Evolutionary conservation across 2,888 invertebrate species (phyloP).

Genomic region (Coecobrya sp.): DNA sequence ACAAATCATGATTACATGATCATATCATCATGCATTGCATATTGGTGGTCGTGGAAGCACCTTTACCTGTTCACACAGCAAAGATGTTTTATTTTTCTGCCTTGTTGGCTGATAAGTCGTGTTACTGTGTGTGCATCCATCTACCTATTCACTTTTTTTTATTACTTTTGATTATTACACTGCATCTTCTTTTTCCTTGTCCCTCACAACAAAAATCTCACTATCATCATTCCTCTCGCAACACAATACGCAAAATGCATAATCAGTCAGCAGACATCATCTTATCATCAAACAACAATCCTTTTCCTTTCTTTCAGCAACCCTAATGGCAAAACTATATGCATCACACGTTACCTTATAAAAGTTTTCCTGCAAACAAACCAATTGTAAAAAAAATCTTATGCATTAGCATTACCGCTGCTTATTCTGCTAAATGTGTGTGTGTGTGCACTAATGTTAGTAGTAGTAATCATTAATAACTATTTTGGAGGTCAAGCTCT

Average conservation of each 20-base stretch:
- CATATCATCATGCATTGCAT: conserved; percentile 20
- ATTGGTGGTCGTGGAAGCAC: not conserved
- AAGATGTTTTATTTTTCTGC: conserved; percentile 3
- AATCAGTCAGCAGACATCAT: conserved; percentile 61
- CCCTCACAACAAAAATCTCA: conserved; percentile 64
- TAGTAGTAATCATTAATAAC: conserved; percentile 70
- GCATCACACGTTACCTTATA: conserved; percentile 32
- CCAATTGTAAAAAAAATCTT: not conserved
- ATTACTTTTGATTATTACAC: conserved; percentile 48
- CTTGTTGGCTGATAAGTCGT: conserved; percentile 6
- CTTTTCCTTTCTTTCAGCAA: conserved; percentile 50
- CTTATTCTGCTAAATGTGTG: not conserved
- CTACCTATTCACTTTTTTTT: conserved; percentile 4
- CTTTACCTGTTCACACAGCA: not conserved
- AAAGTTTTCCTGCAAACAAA: conserved; percentile 3
- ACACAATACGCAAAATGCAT: conserved; percentile 22
- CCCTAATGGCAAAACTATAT: conserved; percentile 33
- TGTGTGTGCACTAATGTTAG: conserved; percentile 48
- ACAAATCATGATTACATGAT: conserved; percentile 32
- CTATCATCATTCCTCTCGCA: not conserved
- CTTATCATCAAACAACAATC: conserved; percentile 35
- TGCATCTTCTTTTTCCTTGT: conserved; percentile 77
- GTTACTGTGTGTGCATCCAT: not conserved
- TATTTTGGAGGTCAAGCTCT: conserved; percentile 79
- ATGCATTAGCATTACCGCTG: not conserved